These are phyloP conservation scores for Porites rus DNA, from an alignment of 92 coral and sea anemone species.

Conservation along the genomic window DNA sequence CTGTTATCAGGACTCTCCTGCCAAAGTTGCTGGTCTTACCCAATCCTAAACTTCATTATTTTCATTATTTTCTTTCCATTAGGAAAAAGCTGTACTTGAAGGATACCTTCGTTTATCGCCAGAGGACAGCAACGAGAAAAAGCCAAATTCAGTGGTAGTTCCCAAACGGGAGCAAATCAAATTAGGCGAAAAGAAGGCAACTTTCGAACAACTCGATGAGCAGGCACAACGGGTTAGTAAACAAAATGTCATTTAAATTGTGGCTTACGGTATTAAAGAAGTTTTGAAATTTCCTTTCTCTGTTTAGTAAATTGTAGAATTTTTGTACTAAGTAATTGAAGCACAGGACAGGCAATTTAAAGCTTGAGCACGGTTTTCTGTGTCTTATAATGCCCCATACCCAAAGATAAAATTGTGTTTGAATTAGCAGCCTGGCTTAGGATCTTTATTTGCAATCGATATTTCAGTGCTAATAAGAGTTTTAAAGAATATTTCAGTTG, in stretches of 20 bases:
- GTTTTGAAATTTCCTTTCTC: background rate
- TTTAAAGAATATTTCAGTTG: background rate
- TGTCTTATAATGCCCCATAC: too few species aligned
- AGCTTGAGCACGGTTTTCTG: too few species aligned
- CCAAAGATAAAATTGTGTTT: too few species aligned
- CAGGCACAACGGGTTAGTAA: slow-evolving; percentile 63
- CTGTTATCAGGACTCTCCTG: too few species aligned
- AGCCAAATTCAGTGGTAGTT: slow-evolving; percentile 11
- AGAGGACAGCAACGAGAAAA: slow-evolving; percentile 26
- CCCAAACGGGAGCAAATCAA: slow-evolving; percentile 55
- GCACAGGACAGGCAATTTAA: too few species aligned
- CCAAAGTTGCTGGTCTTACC: too few species aligned
- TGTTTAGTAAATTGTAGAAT: background rate
- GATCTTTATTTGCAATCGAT: too few species aligned
- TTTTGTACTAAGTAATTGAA: too few species aligned
- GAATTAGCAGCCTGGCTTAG: too few species aligned
- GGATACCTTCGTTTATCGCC: slow-evolving; percentile 31
- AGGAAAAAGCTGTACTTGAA: slow-evolving; percentile 47
- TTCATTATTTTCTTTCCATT: background rate
- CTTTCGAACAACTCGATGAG: slow-evolving; percentile 57
- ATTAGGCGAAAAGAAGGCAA: slow-evolving; percentile 55
- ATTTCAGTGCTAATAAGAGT: too few species aligned
- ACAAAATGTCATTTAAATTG: background rate
- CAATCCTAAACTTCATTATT: background rate
- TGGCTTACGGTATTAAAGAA: background rate